Conservation (phyloP, 2,888 invertebrate genomes). For the Listrodromus nycthemerus region DNA sequence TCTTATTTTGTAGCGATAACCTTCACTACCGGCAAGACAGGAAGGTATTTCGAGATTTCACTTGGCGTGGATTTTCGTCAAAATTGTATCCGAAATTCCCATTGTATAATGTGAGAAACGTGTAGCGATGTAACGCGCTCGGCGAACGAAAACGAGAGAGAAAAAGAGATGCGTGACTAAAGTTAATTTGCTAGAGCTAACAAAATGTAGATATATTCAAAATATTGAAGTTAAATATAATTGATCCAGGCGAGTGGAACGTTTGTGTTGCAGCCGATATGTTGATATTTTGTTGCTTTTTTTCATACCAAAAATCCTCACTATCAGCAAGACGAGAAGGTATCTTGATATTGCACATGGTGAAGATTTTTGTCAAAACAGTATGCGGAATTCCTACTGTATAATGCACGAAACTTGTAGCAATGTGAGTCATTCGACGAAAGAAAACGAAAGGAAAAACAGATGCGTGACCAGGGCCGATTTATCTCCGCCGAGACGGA, state of each 20-base stretch:
- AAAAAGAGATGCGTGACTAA: too few species aligned
- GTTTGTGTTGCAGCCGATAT: not conserved
- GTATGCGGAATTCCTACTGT: constrained; percentile 1
- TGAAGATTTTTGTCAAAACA: not conserved
- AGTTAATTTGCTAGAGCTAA: too few species aligned
- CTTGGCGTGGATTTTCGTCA: not conserved
- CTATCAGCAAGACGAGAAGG: too few species aligned
- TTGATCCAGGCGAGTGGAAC: not conserved
- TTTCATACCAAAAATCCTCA: too few species aligned
- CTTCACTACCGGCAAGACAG: too few species aligned
- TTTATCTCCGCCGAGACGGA: constrained; percentile 72
- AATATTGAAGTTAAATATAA: not conserved
- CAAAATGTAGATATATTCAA: too few species aligned
- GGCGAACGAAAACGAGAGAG: too few species aligned
- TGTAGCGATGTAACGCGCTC: too few species aligned
- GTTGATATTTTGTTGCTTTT: not conserved
- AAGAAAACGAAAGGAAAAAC: constrained; percentile 45
- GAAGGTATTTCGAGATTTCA: not conserved
- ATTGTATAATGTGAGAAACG: too few species aligned
- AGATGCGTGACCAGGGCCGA: constrained; percentile 54
- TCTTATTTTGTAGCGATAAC: too few species aligned
- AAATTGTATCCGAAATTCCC: too few species aligned
- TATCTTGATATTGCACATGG: too few species aligned
- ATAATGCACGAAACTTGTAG: not conserved
- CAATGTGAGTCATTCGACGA: not conserved